Conservation (phyloP, 1,140 invertebrate genomes). For the Physella acuta region DNA sequence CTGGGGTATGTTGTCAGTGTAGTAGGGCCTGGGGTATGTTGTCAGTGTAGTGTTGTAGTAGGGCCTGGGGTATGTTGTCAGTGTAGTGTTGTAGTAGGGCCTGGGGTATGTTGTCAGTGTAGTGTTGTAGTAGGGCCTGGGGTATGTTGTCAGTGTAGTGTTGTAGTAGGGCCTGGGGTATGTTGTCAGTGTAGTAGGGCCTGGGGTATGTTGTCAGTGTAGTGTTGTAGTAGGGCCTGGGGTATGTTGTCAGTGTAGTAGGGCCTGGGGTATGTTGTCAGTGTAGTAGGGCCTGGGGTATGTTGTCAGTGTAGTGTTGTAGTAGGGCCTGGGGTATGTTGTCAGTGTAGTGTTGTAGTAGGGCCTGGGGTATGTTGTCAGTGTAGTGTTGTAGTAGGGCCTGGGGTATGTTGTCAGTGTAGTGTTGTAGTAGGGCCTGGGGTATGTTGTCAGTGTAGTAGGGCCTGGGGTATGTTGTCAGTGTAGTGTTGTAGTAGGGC, state of each 20-base stretch:
- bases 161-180: conserved; percentile 76
- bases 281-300: conserved; percentile 74
- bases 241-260: conserved; percentile 67
- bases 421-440: conserved; percentile 76
- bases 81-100: conserved; percentile 71
- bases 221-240: conserved; percentile 76
- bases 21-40: conserved; percentile 72
- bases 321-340: conserved; percentile 72
- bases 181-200: conserved; percentile 66
- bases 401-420: conserved; percentile 72
- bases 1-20: conserved; percentile 70
- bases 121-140: conserved; percentile 76
- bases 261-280: conserved; percentile 71
- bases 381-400: conserved; percentile 71
- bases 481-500: conserved; percentile 71
- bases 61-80: conserved; percentile 71
- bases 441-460: conserved; percentile 67
- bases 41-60: conserved; percentile 74
- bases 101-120: conserved; percentile 72
- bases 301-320: conserved; percentile 66
- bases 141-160: conserved; percentile 63
- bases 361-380: conserved; percentile 71
- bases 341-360: conserved; percentile 74
- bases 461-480: conserved; percentile 71
- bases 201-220: conserved; percentile 72